Base-by-base conservation (phyloP, 1,140 invertebrate species). In the Drosophila arawakana region DNA sequence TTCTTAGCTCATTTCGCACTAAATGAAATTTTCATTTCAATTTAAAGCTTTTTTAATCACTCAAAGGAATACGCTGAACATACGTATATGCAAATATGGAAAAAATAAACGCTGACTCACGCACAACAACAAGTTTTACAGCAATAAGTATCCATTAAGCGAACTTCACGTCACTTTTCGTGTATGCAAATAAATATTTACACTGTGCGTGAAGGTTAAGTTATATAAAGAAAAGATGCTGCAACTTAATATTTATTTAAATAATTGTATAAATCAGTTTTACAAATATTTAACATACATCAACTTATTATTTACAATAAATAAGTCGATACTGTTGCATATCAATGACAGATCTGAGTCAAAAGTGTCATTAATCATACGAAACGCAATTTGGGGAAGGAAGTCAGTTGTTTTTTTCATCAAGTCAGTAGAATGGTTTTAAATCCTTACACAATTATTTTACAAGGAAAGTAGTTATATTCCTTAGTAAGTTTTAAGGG, bases 11-110 rank as follows among this genome's bases (percentile, higher is more conserved):
- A 68, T 80, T 80, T 80, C 73, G 76, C 62, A 62, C 75, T 68
- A 84, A 85, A 85, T 84, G 74, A 81, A 75, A 70, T 84, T 82
- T 73, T 60, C 61, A 72, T 79, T 82, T 73, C 65, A 69, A 72
- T 79, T 84, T 66, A 57, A 73, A 69, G 25, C 71, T 62, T 47
- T 81, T 81, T 67, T 63, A 66, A 76, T 78, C 62, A 62, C 75
- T 75, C 66, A 59, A 63, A 70, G 70, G 70, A 63, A 62, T 55
- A 58, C 49, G 25, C 6, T 39, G 63, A 21, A 9, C 6, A 30
- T 30, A 30, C 25, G 25, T 21, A 30, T 30, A 30, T 30, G 3
- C 3, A 52, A 57, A 71, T 67, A 61, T 39, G 10, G 5, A n/a
- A 3, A 9, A 21, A 66, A 59, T 43, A 39, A 59, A n/a, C 37